Evolutionary conservation across 2,888 invertebrate species (phyloP), one percentile per base, ranked within the genome.

Genomic region (Phasia obesa): DNA sequence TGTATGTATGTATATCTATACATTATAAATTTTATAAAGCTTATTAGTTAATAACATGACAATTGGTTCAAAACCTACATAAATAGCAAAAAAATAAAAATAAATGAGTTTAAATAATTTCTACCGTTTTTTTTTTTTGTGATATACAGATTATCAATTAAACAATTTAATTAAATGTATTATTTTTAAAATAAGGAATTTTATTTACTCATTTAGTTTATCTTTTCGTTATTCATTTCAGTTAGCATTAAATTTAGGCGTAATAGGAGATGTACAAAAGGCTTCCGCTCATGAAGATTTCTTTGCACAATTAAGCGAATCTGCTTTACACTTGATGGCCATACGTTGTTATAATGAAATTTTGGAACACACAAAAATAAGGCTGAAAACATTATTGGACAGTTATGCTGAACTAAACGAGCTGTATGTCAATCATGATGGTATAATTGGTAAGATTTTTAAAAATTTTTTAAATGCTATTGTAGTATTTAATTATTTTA

Each of bases 251-350:
- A 90, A 89, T 76, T 81, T 91, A 74, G 91, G 89, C 59, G 87
- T 91, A 2, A 85, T 90, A 51, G 85, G 85, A 23, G 89, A 91
- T 85, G 85, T 87, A 84, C 87, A 88, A 19, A 91, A 91, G 87
- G 91, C 91, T 87, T 88, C 88, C 85, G 87, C 86, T 69, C 90
- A 91, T 82, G 91, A 91, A 87, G 91, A 91, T 81, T 91, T 91
- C 84, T 88, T 91, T 86, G 91, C 91, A 64, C 90, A 89, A 64
- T 84, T 91, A 35, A 91, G 90, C 79, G 90, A 90, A 85, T 88
- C 90, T 38, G 88, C 88, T 4, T 84, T 91, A 31, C 88, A 89
- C 71, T 74, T 88, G 42, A 86, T 88, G 25, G 86, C 89, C 57
- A 86, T 88, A 62, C 88, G 88, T 13, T 90, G 88, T 57, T 90